Evolutionary conservation across 2,888 invertebrate species (phyloP).

Genomic region (Spisula solida): DNA sequence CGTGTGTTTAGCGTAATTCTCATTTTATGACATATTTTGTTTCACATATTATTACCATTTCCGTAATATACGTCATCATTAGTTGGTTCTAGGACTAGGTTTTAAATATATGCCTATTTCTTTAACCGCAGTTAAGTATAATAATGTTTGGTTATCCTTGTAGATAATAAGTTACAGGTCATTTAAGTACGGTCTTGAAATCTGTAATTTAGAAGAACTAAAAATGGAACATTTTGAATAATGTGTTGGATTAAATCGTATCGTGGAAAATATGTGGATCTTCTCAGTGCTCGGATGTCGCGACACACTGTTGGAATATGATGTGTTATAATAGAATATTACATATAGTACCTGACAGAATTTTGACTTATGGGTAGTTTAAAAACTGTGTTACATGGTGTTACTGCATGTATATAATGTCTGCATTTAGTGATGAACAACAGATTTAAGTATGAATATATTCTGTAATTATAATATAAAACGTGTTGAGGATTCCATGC

Average conservation of each 20-base stretch:
- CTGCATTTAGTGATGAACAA: neutral
- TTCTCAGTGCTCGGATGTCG: neutral
- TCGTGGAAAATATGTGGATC: neutral
- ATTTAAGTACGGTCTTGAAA: neutral
- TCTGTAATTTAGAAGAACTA: neutral
- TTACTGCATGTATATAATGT: neutral
- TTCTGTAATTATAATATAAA: neutral
- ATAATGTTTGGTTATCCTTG: neutral
- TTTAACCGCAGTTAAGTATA: neutral
- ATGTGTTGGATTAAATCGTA: neutral
- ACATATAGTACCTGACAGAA: neutral
- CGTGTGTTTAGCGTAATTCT: neutral
- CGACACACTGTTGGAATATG: neutral
- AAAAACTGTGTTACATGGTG: neutral
- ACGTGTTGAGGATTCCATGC: neutral
- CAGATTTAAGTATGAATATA: neutral
- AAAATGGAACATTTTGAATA: neutral
- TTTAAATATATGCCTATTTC: neutral
- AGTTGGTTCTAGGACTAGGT: neutral
- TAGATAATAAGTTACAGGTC: neutral
- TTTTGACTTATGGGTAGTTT: neutral
- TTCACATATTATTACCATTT: neutral
- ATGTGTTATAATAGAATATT: neutral
- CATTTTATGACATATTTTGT: neutral
- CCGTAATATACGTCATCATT: neutral